Evolutionary conservation across 2,888 invertebrate genomes (phyloP), one percentile per base, ranked within the genome.

Genomic region (Spisula subtruncata): DNA sequence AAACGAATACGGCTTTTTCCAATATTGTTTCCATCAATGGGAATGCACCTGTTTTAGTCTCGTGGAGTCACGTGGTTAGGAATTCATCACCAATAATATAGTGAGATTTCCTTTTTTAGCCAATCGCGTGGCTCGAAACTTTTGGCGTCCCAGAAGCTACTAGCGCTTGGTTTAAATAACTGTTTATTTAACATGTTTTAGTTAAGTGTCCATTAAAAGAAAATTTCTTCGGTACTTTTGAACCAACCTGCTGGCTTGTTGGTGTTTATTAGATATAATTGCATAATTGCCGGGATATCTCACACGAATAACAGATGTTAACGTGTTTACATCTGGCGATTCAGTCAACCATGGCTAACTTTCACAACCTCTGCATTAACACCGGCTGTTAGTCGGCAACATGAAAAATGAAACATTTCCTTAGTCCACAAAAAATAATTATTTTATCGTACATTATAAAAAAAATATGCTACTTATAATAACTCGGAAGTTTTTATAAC

Each of bases 11-110:
- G 89, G 93, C 92, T 92, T 93, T 84, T 93, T 91, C 91, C 88
- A 86, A 91, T 91, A 88, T 89, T 71, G 66, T 83, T 87, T 86
- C 93, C 88, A 89, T 92, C 92, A 92, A 93, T 93, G 90, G 89
- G 89, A 90, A 89, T 92, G 93, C 94, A 94, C 94, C 94, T 94
- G 94, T 94, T 92, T 91, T 87, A 86, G 90, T 89, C 85, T 89
- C 89, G 81, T 89, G 86, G 85, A 86, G 25, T 88, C 94, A 94
- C 94, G 94, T 94, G 94, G 89, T 56, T 66, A 71, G 80, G 51
- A 81, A 75, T 87, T 86, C 90, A 92, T 84, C 90, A 83, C 89
- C 92, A 92, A 92, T 93, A 89, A 81, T 81, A 83, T 79, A 54
- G 46, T 56, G 87, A 85, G 32, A 51, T 85, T 82, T 79, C 81